A percentile compares a stretch with the other conserved stretches of the same genome.
These are phyloP conservation scores for Pomacea maculata DNA, from an alignment of 1,140 invertebrate species.

Conservation along the genomic window DNA sequence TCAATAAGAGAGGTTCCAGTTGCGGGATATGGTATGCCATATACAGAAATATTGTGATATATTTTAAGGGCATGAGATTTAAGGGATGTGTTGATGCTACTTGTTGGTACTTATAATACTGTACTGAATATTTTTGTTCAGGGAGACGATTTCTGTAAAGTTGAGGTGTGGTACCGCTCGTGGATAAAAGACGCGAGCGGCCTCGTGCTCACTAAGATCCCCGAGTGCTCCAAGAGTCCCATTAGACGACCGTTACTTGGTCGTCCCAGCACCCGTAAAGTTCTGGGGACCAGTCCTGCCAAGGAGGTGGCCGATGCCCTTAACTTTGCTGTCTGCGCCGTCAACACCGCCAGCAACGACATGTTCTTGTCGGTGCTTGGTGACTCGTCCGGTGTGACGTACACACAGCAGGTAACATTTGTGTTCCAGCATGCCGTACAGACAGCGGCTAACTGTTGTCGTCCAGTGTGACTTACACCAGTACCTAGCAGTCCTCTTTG, in stretches of 20 bases:
- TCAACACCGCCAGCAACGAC: slow-evolving; percentile 9
- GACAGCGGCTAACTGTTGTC: neutral
- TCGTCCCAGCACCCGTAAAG: neutral
- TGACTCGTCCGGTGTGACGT: slow-evolving; percentile 2
- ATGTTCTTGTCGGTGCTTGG: slow-evolving; percentile 4
- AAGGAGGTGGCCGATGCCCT: neutral
- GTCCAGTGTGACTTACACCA: neutral
- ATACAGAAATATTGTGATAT: too few species aligned
- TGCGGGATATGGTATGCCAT: too few species aligned
- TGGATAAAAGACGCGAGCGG: neutral
- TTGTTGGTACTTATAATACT: too few species aligned
- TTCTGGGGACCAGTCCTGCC: neutral
- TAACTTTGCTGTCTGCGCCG: slow-evolving; percentile 9
- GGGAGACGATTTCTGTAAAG: slow-evolving; percentile 10
- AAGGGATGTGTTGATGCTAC: too few species aligned
- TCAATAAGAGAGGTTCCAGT: too few species aligned
- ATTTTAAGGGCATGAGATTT: too few species aligned
- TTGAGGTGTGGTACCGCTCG: slow-evolving; percentile 16
- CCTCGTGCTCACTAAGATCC: neutral
- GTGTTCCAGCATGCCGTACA: too few species aligned
- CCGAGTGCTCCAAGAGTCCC: slow-evolving; percentile 4
- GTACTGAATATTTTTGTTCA: too few species aligned
- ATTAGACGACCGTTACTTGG: neutral
- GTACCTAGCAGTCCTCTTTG: too few species aligned
- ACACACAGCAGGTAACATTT: slow-evolving; percentile 9